Base-by-base conservation (phyloP, 2,113 vertebrate species). In the Bucco capensis region DNA sequence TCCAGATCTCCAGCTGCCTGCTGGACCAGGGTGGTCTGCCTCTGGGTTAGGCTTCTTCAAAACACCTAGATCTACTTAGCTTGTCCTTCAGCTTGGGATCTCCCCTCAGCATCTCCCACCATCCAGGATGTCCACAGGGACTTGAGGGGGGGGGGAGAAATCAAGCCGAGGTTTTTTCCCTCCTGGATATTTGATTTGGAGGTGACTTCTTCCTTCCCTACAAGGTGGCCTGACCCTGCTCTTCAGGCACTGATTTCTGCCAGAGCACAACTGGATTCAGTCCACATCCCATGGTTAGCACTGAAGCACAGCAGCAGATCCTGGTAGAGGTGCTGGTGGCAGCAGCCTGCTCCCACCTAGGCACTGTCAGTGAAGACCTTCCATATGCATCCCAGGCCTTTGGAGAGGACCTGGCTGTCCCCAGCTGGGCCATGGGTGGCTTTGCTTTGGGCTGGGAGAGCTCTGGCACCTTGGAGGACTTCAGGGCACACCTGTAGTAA, bases 361-460 rank as follows among this genome's bases (percentile, higher is more conserved):
- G 27, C 69, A 57, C 31, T 86, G 1, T 14, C 23, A 9, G n/a
- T 5, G 0, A 10, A 31, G 38, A 23, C 40, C 30, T 13, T 70
- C 16, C 54, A 5, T 8, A 0, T 0, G 3, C 57, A 0, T 5
- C 2, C 65, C 25, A 16, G 27, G 11, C 11, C 49, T 40, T 21
- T 64, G 25, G 14, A 33, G 66, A 30, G 38, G 22, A 37, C 5
- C 60, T 14, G 14, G 44, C 3, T 54, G 65, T 1, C 7, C n/a
- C 27, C 70, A 31, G n/a, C 49, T 35, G 1, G 0, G 51, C 60
- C 4, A 0, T 5, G 19, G 58, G 46, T 54, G 53, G 33, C 31
- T 77, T 56, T 72, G 12, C 28, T 49, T 22, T 12, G 3, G 38
- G 1, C 0, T 3, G 10, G 51, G 51, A 30, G 28, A 14, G 33